Evolutionary conservation across 2,113 vertebrate genomes (phyloP).

Genomic region (Eulemur macaco): DNA sequence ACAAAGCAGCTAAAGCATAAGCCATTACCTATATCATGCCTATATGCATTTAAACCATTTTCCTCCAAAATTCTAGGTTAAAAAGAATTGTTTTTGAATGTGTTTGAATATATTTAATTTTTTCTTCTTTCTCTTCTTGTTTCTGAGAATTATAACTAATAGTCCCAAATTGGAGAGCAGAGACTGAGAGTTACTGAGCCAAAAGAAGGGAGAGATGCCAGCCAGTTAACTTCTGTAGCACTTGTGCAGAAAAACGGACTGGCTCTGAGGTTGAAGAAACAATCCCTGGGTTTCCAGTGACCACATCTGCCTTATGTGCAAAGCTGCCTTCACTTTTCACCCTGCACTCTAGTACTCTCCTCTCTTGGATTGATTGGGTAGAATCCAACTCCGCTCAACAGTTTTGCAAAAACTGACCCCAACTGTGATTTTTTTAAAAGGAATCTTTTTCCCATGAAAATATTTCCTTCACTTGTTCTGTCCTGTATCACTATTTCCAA

Average conservation of each 20-base stretch:
- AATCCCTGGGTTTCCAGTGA: background rate
- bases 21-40: background rate
- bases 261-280: background rate
- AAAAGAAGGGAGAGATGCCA: background rate
- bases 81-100: background rate
- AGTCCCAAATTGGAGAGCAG: background rate
- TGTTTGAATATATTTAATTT: background rate
- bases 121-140: background rate
- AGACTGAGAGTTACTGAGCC: background rate
- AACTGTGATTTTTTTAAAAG: background rate
- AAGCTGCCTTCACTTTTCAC: background rate
- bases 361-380: background rate
- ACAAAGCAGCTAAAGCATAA: background rate
- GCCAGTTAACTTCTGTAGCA: background rate
- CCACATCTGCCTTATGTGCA: background rate
- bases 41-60: background rate
- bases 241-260: background rate
- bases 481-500: background rate
- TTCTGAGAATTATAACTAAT: background rate
- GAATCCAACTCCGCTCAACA: background rate
- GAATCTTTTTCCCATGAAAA: background rate
- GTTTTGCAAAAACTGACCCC: background rate
- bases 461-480: slow-evolving; percentile 11
- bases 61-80: background rate
- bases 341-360: background rate